Percentiles rank a stretch among this genome's conserved stretches.
phyloP scores from a whole-genome alignment of 2,888 invertebrate genomes.

The Trilocha varians region DNA sequence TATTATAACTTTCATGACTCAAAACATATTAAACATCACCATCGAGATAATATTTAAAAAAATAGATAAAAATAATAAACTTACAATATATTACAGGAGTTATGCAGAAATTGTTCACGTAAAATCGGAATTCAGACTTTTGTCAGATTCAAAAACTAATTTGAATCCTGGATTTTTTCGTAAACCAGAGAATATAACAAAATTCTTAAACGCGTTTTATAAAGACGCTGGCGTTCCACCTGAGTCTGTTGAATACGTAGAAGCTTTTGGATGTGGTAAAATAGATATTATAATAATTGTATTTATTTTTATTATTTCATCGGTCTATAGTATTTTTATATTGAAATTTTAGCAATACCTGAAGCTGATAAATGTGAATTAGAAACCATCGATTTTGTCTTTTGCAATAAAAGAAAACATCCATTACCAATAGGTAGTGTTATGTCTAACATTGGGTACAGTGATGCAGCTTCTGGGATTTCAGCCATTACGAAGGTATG shows the following conservation, averaged over 20 bases:
- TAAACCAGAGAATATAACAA: constrained; percentile 16
- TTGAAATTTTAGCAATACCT: constrained; percentile 46
- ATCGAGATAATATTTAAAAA: too few relatives aligned
- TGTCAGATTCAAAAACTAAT: constrained; percentile 13
- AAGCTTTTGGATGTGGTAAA: constrained; percentile 78
- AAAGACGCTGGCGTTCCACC: constrained; percentile 74
- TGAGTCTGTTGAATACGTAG: constrained; percentile 72
- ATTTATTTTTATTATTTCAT: too few relatives aligned
- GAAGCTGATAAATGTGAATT: constrained; percentile 77
- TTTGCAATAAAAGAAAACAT: constrained; percentile 62
- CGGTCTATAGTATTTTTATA: too few relatives aligned
- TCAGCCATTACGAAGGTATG: constrained; percentile 72
- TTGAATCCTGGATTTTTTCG: constrained; percentile 23
- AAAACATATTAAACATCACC: too few relatives aligned
- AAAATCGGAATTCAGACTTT: constrained; percentile 19
- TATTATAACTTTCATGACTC: too few relatives aligned
- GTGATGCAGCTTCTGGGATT: constrained; percentile 48
- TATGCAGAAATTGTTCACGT: constrained; percentile 29
- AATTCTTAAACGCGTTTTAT: constrained; percentile 52
- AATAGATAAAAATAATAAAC: too few relatives aligned
- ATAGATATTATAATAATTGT: too few relatives aligned
- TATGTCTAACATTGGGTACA: constrained; percentile 46
- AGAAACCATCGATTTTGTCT: constrained; percentile 70
- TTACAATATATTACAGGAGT: constrained; percentile 23
- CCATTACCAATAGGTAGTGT: constrained; percentile 69